Conservation (phyloP, 2,113 vertebrate species). For the Emydocephalus ijimae region DNA sequence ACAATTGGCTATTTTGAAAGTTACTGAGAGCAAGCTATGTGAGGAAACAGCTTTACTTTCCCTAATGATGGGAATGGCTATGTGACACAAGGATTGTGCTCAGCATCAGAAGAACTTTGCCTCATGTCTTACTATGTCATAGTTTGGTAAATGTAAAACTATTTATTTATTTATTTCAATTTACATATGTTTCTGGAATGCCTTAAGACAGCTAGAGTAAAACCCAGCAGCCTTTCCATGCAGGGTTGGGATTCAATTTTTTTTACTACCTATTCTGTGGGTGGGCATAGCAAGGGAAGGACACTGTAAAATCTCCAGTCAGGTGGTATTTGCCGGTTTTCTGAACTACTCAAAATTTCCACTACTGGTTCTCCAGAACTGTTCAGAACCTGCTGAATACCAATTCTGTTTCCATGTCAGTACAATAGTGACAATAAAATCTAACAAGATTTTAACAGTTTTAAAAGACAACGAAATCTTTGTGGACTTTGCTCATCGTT, state of each 20-base stretch:
- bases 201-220: neutral
- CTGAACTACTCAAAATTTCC: too few species aligned
- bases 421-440: neutral
- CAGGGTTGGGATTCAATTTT: too few species aligned
- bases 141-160: neutral
- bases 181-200: neutral
- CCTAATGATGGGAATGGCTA: neutral
- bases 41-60: neutral
- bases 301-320: too few species aligned
- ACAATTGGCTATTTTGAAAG: neutral
- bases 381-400: too few species aligned
- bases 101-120: neutral
- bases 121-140: neutral
- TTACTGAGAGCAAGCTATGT: neutral
- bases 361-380: too few species aligned
- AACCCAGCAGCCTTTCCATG: neutral
- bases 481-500: neutral
- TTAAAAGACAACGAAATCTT: neutral
- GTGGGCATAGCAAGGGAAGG: too few species aligned
- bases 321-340: too few species aligned
- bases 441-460: neutral
- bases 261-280: too few species aligned
- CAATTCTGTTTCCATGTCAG: neutral
- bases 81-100: neutral
- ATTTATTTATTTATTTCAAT: neutral